Evolutionary conservation across 2,797 vertebrate genomes (phyloP).

Genomic region (Crocidura indochinensis): DNA sequence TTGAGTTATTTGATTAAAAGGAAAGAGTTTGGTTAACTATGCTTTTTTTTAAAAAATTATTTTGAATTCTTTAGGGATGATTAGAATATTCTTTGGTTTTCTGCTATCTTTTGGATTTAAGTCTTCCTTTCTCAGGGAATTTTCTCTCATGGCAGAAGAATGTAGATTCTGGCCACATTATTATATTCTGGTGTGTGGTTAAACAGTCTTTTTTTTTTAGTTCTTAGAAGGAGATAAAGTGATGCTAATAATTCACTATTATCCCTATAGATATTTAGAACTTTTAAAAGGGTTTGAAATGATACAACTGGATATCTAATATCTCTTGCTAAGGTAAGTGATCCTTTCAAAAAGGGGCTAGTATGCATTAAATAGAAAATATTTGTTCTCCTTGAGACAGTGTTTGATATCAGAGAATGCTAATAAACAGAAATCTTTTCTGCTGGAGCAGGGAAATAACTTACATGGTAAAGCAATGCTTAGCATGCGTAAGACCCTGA

Average conservation of each 20-base stretch:
- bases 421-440: neutral
- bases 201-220: conserved; percentile 29
- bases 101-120: conserved; percentile 51
- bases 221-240: conserved; percentile 40
- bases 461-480: too few species aligned
- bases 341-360: conserved; percentile 1
- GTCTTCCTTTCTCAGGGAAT: conserved; percentile 71
- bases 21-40: conserved; percentile 16
- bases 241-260: conserved; percentile 34
- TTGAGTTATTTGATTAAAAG: conserved; percentile 48
- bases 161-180: conserved; percentile 14
- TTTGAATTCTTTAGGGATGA: conserved; percentile 62
- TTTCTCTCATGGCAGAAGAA: conserved; percentile 21
- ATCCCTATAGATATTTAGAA: conserved; percentile 19
- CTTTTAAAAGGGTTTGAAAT: too few species aligned
- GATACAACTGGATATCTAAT: conserved; percentile 13
- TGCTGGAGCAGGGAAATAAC: too few species aligned
- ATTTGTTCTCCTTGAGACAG: neutral
- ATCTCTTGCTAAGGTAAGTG: conserved; percentile 35
- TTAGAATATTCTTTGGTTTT: conserved; percentile 37
- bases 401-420: neutral
- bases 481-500: too few species aligned
- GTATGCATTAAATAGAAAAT: conserved; percentile 52
- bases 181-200: neutral
- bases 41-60: conserved; percentile 35